Evolutionary conservation across 2,888 invertebrate genomes (phyloP), one percentile per base, ranked within the genome.

Genomic region (Busseola fusca): DNA sequence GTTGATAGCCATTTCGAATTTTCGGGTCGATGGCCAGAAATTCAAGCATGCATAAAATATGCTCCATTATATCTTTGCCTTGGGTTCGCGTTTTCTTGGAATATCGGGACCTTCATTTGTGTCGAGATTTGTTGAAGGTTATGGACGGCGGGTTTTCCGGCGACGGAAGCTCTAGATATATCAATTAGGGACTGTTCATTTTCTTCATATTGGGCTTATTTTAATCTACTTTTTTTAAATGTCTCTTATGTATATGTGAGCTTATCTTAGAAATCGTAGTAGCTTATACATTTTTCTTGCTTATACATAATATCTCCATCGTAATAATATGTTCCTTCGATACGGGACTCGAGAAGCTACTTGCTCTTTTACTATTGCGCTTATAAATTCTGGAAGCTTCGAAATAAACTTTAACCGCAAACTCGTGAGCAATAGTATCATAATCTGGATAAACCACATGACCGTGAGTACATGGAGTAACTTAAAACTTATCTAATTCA

Each of bases 1-100:
- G 69, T 64, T 63, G 5, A 50, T 63, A 34, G 48, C n/a, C 65
- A 54, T 68, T 70, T 72, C 48, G 58, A 65, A 64, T 71, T 78
- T 73, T 71, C 52, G 63, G 78, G 58, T 76, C 78, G 66, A 74
- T 64, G 70, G 59, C 56, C 56, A 45, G 62, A 71, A 70, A 64
- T 72, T 75, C n/a, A 40, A 69, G 72, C 69, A 60, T 64, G 59
- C 62, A 63, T 78, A 78, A 72, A 81, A 75, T 76, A 73, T 68
- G 50, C 18, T 18, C 60, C 60, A 60, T 72, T 73, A 71, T 72
- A 27, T 64, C 34, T 69, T 52, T 34, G 64, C 12, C 54, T 66
- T 56, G 68, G 45, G 71, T 59, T 65, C 21, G 45, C 68, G 34
- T 66, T 69, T 67, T 68, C 52, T 52, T 42, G 64, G 42, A 71